Evolutionary conservation across 2,888 invertebrate genomes (phyloP), one percentile per base, ranked within the genome.

Genomic region (Tenodera sinensis): DNA sequence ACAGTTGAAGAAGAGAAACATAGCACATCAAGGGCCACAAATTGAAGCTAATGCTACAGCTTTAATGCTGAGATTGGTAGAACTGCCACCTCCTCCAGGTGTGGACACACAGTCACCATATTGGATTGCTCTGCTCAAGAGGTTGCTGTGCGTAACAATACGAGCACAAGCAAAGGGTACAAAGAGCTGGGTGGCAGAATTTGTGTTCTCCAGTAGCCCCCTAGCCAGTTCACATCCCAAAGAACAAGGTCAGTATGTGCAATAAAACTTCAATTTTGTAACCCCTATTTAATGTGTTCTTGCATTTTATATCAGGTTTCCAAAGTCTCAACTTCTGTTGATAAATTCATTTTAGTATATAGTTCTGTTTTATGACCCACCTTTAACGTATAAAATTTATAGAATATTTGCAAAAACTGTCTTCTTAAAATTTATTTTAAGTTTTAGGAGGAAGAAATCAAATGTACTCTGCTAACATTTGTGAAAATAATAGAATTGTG

Each of bases 11-110:
- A 95, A 95, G 90, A 95, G 97, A 90, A 97, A 97, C 90, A 97
- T 99, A 91, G 96, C 97, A 81, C 98, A 98, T 94, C 98, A 98
- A 93, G 98, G 98, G 0, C 95, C 98, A 88, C 98, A 98, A 93
- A 97, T 98, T 0, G 99, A 99, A 93, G 97, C 98, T 89, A 97
- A 98, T 92, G 98, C 98, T 0, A 97, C 97, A 0, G 97, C 97
- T 34, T 94, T 98, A 89, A 97, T 97, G 85, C 94, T 98, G 92
- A 96, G 97, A 92, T 94, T 98, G 87, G 95, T 98, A 89, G 95
- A 96, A 88, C 94, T 98, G 91, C 98, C 98, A 6, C 94, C 95
- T 83, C 96, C 96, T 0, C 94, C 94, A n/a, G 92, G 92, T n/a
- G 90, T 92, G 15, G 91, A 91, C 20, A 88, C 90, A 28, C 90